Evolutionary conservation across 2,797 vertebrate genomes (phyloP).

Genomic region (Hirundo rustica): DNA sequence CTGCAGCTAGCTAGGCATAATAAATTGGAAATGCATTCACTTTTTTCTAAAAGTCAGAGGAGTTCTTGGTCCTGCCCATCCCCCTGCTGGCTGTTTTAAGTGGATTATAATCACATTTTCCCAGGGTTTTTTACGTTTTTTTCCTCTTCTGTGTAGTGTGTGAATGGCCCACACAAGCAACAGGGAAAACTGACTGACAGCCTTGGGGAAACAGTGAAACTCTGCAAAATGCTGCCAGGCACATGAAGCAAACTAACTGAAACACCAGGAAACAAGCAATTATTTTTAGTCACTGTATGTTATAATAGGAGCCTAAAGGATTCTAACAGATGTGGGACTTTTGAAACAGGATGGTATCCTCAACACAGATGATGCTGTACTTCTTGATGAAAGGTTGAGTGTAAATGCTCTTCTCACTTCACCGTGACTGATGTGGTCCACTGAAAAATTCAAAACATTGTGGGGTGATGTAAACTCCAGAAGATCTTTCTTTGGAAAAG

Average conservation of each 20-base stretch:
- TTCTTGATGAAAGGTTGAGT: background rate
- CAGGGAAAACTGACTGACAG: background rate
- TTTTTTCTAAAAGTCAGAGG: background rate
- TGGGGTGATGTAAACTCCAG: background rate
- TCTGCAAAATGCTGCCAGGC: background rate
- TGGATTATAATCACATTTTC: background rate
- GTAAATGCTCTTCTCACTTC: background rate
- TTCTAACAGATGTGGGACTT: background rate
- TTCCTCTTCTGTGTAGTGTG: background rate
- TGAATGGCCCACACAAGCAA: background rate
- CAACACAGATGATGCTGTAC: background rate
- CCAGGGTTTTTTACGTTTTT: accelerated
- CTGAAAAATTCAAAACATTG: background rate
- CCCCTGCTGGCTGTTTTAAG: background rate
- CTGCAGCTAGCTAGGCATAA: background rate
- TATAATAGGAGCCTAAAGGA: background rate
- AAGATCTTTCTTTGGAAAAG: background rate
- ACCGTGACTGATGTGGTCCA: background rate
- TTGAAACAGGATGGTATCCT: background rate
- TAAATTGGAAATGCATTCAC: background rate
- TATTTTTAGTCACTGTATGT: background rate
- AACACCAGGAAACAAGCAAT: background rate
- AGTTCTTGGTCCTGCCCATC: background rate
- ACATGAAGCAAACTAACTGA: background rate
- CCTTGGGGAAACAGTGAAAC: background rate